These are phyloP conservation scores for Homarus gammarus DNA, from an alignment of 2,888 invertebrate genomes.

Conservation along the genomic window DNA sequence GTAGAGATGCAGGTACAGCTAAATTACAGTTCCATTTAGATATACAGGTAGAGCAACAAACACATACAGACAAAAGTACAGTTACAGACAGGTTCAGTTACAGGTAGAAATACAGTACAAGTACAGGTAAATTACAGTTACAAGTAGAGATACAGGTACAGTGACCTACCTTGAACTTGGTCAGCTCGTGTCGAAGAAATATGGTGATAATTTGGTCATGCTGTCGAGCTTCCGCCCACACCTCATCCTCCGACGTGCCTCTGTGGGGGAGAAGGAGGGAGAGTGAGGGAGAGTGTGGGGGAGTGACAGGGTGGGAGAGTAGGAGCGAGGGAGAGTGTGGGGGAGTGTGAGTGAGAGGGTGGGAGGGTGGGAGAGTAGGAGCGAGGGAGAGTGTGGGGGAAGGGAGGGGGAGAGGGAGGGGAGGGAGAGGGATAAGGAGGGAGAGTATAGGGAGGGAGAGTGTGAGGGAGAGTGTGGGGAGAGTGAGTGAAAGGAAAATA, in stretches of 20 bases:
- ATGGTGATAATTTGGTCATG: slow-evolving; percentile 92
- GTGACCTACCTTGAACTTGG: slow-evolving; percentile 80
- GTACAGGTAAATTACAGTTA: too few relatives aligned
- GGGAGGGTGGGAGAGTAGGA: not conserved
- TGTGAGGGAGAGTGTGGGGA: too few relatives aligned
- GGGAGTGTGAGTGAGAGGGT: not conserved
- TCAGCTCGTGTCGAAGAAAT: slow-evolving; percentile 89
- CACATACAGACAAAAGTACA: slow-evolving; percentile 1
- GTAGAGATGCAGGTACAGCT: too few relatives aligned
- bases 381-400: not conserved
- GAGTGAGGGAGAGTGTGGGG: not conserved
- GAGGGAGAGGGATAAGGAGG: not conserved
- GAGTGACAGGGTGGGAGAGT: slow-evolving; percentile 4
- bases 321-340: not conserved
- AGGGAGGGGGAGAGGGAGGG: not conserved
- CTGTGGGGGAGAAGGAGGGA: slow-evolving; percentile 32
- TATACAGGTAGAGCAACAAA: slow-evolving; percentile 25
- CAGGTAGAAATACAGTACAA: not conserved
- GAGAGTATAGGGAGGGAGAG: not conserved
- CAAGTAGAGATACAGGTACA: too few relatives aligned
- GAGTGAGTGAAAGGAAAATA: too few relatives aligned
- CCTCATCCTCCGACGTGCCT: slow-evolving; percentile 81
- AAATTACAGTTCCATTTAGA: too few relatives aligned
- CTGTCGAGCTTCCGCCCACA: slow-evolving; percentile 91
- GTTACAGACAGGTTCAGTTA: too few relatives aligned